Conservation (phyloP, 2,888 invertebrate genomes). For the Polia nebulosa region DNA sequence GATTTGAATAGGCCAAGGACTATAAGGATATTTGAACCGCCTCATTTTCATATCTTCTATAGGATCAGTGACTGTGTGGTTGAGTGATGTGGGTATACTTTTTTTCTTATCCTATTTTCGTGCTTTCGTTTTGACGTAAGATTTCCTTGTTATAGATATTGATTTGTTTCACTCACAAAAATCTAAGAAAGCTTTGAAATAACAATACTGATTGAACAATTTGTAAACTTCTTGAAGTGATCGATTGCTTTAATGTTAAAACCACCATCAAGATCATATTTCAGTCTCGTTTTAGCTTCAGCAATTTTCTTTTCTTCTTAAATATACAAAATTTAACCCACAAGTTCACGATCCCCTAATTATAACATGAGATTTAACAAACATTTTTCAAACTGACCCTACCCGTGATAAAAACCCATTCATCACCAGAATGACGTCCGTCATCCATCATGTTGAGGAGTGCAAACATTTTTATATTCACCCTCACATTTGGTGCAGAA, state of each 20-base stretch:
- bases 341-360: conserved; percentile 3
- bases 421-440: conserved; percentile 36
- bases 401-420: conserved; percentile 32
- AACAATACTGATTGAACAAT: background rate
- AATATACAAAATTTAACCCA: background rate
- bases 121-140: background rate
- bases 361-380: conserved; percentile 20
- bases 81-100: conserved; percentile 62
- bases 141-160: background rate
- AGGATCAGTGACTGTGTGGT: conserved; percentile 31
- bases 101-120: conserved; percentile 16
- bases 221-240: background rate
- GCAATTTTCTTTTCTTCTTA: background rate
- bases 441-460: conserved; percentile 40
- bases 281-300: background rate
- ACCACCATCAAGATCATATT: background rate
- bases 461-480: conserved; percentile 46
- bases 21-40: conserved; percentile 34
- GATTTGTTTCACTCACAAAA: background rate
- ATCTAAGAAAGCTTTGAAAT: background rate
- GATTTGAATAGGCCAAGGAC: conserved; percentile 33
- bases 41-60: conserved; percentile 54
- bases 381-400: conserved; percentile 32
- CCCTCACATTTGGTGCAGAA: conserved; percentile 18
- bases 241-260: background rate